These are phyloP conservation scores for Eulemur albifrons DNA, from an alignment of 2,797 vertebrate species.

Conservation along the genomic window DNA sequence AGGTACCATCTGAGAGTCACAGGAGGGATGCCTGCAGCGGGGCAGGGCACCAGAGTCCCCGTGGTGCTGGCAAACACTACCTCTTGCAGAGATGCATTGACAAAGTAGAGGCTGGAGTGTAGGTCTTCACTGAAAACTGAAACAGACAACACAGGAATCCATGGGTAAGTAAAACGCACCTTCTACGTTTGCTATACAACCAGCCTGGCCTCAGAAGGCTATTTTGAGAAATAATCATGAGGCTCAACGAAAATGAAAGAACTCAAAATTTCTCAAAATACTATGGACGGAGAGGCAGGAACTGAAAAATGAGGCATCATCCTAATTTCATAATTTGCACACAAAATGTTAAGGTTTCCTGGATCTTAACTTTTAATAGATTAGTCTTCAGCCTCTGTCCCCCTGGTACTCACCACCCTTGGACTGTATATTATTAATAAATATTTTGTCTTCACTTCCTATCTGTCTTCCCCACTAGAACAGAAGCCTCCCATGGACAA, in stretches of 20 bases:
- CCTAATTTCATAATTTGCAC: neutral
- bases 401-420: accelerated
- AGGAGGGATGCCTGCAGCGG: conserved; percentile 94
- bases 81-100: conserved; percentile 99
- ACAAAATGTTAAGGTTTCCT: neutral
- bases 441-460: neutral
- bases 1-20: conserved; percentile 98
- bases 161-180: accelerated
- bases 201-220: neutral
- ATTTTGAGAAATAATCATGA: neutral
- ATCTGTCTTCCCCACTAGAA: too few species aligned
- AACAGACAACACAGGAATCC: conserved; percentile 61
- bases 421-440: neutral
- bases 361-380: neutral
- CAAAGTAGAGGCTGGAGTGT: conserved; percentile 98
- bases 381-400: neutral
- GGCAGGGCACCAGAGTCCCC: conserved; percentile 98
- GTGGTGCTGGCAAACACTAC: conserved; percentile 99
- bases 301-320: neutral
- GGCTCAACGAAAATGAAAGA: accelerated
- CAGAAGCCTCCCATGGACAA: neutral
- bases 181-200: accelerated
- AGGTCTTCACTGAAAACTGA: conserved; percentile 98
- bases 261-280: neutral
- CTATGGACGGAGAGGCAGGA: neutral